Evolutionary conservation across 2,797 vertebrate species (phyloP), one percentile per base, ranked within the genome.

Genomic region (Tinamus major): DNA sequence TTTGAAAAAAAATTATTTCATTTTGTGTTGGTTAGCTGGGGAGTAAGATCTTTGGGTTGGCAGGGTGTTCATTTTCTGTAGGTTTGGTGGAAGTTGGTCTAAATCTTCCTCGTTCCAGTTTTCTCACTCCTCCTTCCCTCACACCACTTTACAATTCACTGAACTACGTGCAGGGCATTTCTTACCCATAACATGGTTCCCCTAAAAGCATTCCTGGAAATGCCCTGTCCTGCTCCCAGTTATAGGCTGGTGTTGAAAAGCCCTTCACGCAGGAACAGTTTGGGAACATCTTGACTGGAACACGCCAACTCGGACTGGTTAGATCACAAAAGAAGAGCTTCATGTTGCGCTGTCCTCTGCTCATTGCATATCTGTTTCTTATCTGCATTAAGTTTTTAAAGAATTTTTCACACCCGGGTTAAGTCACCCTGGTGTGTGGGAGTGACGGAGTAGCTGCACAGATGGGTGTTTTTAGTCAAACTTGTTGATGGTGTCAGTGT

Each of bases 1-100:
- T 96, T 96, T 94, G 95, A 95, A 95, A 96, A 86, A 96, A 94
- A 95, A 92, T 94, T 21, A 95, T 95, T 96, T 95, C 96, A 94
- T 96, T 96, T 95, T 93, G 93, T 94, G 94, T 94, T 94, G 94
- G 93, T 94, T 96, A 94, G 94, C 95, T 96, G 94, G 94, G 93
- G 95, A 96, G 92, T 94, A 90, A 93, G 94, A 87, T 96, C 94
- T 94, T 96, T 78, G 77, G 95, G 27, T 17, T 88, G 93, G 94
- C 80, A 95, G 92, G 94, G 88, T 90, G 80, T 95, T 72, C 83
- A 6, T 94, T 94, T 96, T 95, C 64, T 96, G 83, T 83, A 94
- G 95, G 94, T 96, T 94, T 0, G 8, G 49, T 56, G 68, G 39
- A 94, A 94, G 81, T 77, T 84, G 85, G 92, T 82, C 72, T 91